Evolutionary conservation across 2,888 invertebrate genomes (phyloP).

Genomic region (Clepsis dumicolana): DNA sequence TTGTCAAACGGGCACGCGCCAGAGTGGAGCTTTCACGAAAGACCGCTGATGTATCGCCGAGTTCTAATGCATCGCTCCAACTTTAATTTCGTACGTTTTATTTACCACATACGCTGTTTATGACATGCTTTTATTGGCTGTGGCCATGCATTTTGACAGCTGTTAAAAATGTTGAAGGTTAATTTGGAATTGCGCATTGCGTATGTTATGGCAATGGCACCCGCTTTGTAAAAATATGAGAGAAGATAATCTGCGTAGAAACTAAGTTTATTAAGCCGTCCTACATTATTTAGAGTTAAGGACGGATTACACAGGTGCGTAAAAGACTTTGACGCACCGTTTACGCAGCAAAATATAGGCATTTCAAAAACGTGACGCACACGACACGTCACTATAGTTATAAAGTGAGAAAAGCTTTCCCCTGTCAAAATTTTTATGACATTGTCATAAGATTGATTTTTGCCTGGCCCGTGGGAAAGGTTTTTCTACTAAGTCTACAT

Average conservation of each 20-base stretch:
- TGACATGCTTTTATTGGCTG: constrained; percentile 30
- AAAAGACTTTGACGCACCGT: no score
- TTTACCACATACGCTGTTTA: constrained; percentile 45
- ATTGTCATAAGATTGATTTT: no score
- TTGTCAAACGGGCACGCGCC: constrained; percentile 52
- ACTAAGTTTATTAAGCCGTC: no score
- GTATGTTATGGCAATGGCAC: neutral
- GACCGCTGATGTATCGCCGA: constrained; percentile 58
- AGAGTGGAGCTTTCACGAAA: constrained; percentile 51
- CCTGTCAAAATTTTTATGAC: no score
- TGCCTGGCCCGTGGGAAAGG: no score
- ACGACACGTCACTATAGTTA: no score
- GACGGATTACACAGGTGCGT: no score
- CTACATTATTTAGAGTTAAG: no score
- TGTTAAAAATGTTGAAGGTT: constrained; percentile 4
- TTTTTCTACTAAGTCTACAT: no score
- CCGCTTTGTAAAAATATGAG: neutral
- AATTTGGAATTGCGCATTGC: constrained; percentile 21
- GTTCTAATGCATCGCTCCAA: constrained; percentile 57
- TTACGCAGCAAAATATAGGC: no score
- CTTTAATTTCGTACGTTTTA: constrained; percentile 59
- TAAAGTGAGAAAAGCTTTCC: no score
- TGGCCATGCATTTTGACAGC: constrained; percentile 25
- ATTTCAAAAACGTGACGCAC: no score
- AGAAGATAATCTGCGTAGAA: neutral